phyloP scores from a whole-genome alignment of 2,797 vertebrate genomes.

The Scyliorhinus canicula region DNA sequence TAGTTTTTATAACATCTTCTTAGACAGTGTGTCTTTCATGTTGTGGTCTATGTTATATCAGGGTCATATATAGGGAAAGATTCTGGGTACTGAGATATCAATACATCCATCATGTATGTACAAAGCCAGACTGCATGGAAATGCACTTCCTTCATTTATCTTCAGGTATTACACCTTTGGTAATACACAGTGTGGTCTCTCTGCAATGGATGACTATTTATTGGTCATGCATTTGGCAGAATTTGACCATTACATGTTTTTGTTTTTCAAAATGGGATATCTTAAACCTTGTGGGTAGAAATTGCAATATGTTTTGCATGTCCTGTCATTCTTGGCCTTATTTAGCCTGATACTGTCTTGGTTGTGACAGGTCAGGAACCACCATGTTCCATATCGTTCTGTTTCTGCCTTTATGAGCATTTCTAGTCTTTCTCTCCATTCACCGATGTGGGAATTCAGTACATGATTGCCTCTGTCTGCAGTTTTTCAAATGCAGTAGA shows the following conservation, averaged over 20 bases:
- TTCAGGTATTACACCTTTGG: not conserved
- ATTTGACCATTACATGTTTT: not conserved
- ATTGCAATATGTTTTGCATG: not conserved
- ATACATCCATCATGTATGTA: not conserved
- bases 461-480: too few species aligned
- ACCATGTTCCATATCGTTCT: not conserved
- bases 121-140: not conserved
- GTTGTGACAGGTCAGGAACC: not conserved
- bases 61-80: not conserved
- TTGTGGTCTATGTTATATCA: not conserved
- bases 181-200: not conserved
- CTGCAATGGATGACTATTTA: not conserved
- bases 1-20: constrained; percentile 6
- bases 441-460: too few species aligned
- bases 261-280: not conserved
- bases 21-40: constrained; percentile 12
- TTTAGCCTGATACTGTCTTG: not conserved
- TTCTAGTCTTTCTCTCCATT: too few species aligned
- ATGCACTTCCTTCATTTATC: not conserved
- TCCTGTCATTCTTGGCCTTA: not conserved
- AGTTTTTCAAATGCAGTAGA: too few species aligned
- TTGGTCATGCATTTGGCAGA: not conserved
- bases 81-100: not conserved
- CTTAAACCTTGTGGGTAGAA: not conserved
- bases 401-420: too few species aligned